phyloP scores from a whole-genome alignment of 2,113 vertebrate species.

The Phyllostomus hastatus region DNA sequence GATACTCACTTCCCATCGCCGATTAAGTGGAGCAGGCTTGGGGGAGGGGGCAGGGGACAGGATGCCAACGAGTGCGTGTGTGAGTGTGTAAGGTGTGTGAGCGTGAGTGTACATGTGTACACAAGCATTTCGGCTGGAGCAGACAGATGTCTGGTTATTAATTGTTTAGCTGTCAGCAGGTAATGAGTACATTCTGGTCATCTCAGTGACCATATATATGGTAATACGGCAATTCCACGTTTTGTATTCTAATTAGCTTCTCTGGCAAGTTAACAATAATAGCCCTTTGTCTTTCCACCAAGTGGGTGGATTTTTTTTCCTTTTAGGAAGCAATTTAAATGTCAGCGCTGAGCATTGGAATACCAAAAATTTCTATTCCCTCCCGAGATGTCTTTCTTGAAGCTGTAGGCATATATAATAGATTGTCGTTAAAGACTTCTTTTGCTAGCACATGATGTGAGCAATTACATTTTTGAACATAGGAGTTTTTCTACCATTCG shows the following conservation, averaged over 20 bases:
- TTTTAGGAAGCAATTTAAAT: constrained; percentile 27
- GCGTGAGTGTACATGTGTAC: background rate
- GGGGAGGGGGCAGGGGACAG: too few species aligned
- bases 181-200: background rate
- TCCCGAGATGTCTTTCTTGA: background rate
- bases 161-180: background rate
- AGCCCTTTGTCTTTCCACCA: constrained; percentile 16
- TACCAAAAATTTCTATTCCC: background rate
- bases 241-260: constrained; percentile 19
- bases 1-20: background rate
- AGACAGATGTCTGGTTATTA: background rate
- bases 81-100: background rate
- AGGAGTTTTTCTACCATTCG: background rate
- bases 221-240: background rate
- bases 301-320: background rate
- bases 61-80: background rate
- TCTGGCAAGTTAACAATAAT: constrained; percentile 4
- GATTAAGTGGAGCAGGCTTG: background rate
- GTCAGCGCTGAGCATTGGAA: background rate
- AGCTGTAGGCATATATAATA: background rate
- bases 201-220: background rate
- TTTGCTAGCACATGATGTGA: background rate
- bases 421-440: background rate
- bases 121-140: background rate
- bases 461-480: background rate